Percentiles rank a stretch among this genome's conserved stretches.
These are phyloP conservation scores for Montipora capitata DNA, from an alignment of 92 coral and sea anemone genomes.

Conservation along the genomic window DNA sequence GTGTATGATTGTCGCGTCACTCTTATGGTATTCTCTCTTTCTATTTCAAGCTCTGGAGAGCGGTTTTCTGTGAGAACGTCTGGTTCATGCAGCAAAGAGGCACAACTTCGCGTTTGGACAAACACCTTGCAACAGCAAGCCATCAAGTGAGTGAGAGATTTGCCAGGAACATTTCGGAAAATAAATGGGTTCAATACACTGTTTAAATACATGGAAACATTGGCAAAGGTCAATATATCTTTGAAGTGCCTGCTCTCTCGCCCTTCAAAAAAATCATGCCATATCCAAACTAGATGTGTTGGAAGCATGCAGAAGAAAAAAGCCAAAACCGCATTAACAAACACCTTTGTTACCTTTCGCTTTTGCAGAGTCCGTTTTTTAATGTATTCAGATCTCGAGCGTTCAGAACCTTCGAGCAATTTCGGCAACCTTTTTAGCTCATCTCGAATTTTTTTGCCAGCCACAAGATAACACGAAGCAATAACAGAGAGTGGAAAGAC, in stretches of 20 bases:
- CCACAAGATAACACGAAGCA: conserved; percentile 84
- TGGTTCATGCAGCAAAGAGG: background rate
- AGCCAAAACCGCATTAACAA: conserved; percentile 77
- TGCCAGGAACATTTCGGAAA: conserved; percentile 59
- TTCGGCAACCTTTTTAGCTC: conserved; percentile 25
- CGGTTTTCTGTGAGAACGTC: background rate
- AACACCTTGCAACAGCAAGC: conserved; percentile 35
- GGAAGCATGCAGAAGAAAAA: conserved; percentile 83
- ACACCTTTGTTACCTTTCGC: conserved; percentile 66
- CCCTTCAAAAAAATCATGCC: conserved; percentile 76
- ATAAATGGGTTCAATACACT: conserved; percentile 85
- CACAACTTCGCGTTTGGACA: background rate
- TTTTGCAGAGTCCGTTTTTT: conserved; percentile 63
- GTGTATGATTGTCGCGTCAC: background rate
- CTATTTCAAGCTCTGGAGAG: background rate
- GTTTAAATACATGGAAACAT: conserved; percentile 69
- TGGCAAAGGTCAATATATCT: conserved; percentile 62
- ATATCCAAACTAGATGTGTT: conserved; percentile 76
- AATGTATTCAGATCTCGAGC: conserved; percentile 10
- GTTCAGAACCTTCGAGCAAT: conserved; percentile 26
- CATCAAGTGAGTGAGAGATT: conserved; percentile 6
- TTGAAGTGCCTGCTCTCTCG: conserved; percentile 44
- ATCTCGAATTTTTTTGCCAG: conserved; percentile 73
- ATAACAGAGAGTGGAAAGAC: conserved; percentile 87
- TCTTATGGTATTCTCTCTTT: conserved; percentile 5